phyloP scores from a whole-genome alignment of 2,888 invertebrate genomes.

The Schrankia costaestrigalis region DNA sequence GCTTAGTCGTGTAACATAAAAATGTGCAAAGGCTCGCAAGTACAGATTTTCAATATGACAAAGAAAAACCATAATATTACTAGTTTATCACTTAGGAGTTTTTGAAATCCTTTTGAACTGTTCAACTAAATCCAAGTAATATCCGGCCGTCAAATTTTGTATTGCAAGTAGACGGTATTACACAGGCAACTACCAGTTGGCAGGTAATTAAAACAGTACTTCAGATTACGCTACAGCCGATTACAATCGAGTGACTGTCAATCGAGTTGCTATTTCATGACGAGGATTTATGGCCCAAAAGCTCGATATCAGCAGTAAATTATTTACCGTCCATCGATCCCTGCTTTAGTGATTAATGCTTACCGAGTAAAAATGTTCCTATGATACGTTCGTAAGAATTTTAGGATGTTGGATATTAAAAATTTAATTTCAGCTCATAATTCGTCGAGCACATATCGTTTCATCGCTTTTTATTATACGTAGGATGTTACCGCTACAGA shows the following conservation, averaged over 20 bases:
- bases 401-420: slow-evolving; percentile 34
- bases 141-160: too few species aligned
- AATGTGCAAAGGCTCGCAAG: too few species aligned
- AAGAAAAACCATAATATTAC: too few species aligned
- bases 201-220: slow-evolving; percentile 30
- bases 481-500: slow-evolving; percentile 35
- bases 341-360: slow-evolving; percentile 40
- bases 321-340: slow-evolving; percentile 51
- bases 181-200: too few species aligned
- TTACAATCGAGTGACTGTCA: slow-evolving; percentile 56
- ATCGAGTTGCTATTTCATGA: slow-evolving; percentile 48
- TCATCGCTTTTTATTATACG: slow-evolving; percentile 37
- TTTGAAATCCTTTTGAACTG: too few species aligned
- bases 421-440: slow-evolving; percentile 38
- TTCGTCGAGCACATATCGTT: slow-evolving; percentile 35
- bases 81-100: too few species aligned
- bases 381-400: slow-evolving; percentile 25
- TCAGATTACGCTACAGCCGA: slow-evolving; percentile 29
- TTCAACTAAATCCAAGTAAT: too few species aligned
- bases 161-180: too few species aligned
- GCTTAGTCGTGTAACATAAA: too few species aligned
- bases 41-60: too few species aligned
- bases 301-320: slow-evolving; percentile 50
- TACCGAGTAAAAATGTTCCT: slow-evolving; percentile 23
- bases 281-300: slow-evolving; percentile 53